phyloP scores from a whole-genome alignment of 2,888 invertebrate genomes.

The Phengaris arion region DNA sequence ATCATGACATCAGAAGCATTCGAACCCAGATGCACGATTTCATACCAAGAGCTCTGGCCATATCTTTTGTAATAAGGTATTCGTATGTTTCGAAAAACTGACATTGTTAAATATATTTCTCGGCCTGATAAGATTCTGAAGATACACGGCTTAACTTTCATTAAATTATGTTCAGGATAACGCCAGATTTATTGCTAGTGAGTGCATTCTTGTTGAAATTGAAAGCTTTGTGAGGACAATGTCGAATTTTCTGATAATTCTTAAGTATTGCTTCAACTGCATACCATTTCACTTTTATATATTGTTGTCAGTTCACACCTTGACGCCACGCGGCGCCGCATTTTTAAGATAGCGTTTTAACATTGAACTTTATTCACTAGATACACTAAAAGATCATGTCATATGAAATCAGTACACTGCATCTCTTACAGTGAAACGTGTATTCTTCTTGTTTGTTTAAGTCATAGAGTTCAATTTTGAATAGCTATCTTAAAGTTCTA shows the following conservation, averaged over 20 bases:
- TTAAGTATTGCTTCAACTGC: neutral
- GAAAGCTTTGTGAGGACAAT: slow-evolving; percentile 1
- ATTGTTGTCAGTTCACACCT: neutral
- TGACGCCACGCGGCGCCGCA: no score
- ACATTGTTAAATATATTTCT: slow-evolving; percentile 36
- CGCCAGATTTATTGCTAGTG: slow-evolving; percentile 25
- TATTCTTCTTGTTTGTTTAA: no score
- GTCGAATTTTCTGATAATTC: slow-evolving; percentile 11
- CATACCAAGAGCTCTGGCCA: slow-evolving; percentile 38
- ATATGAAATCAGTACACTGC: no score
- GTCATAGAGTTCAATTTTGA: no score
- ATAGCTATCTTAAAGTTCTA: no score
- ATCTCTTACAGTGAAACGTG: no score
- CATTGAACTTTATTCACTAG: no score
- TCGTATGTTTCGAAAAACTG: slow-evolving; percentile 35
- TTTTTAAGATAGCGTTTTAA: no score
- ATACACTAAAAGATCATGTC: no score
- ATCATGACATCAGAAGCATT: slow-evolving; percentile 53
- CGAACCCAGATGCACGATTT: slow-evolving; percentile 40
- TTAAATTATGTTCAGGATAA: slow-evolving; percentile 34
- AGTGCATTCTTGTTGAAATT: slow-evolving; percentile 7
- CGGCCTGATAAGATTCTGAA: slow-evolving; percentile 35
- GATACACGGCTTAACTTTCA: slow-evolving; percentile 32
- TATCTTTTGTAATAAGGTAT: slow-evolving; percentile 39
- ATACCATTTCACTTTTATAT: slow-evolving; percentile 4